phyloP scores from a whole-genome alignment of 2,797 vertebrate genomes.

The Enteromius anoplus region DNA sequence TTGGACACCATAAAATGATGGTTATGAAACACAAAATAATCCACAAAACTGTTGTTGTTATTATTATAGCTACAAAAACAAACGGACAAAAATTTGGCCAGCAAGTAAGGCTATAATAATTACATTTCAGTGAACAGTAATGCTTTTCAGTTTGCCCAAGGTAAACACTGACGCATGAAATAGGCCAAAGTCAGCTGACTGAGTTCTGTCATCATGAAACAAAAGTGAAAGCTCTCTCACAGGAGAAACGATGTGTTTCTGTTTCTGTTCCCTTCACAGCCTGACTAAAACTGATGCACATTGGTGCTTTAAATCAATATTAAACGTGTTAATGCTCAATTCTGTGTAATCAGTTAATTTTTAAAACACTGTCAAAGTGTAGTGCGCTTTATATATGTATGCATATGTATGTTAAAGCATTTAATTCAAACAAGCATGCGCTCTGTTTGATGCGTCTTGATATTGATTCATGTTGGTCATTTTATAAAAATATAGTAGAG shows the following conservation, averaged over 20 bases:
- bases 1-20: background rate
- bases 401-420: background rate
- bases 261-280: background rate
- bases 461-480: background rate
- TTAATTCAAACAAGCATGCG: background rate
- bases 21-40: constrained; percentile 4
- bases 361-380: background rate
- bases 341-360: background rate
- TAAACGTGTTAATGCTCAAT: background rate
- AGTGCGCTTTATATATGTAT: too few species aligned
- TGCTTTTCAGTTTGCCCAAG: background rate
- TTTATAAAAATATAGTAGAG: background rate
- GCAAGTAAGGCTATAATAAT: background rate
- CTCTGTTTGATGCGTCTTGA: background rate
- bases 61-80: background rate
- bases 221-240: background rate
- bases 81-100: background rate
- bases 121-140: background rate
- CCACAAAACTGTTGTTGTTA: background rate
- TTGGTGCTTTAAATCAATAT: background rate
- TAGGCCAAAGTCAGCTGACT: constrained; percentile 23
- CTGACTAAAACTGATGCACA: background rate
- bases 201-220: constrained; percentile 12
- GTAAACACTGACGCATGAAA: background rate
- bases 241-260: background rate